Conservation (phyloP, 2,888 invertebrate genomes). For the Hydropsyche betteni region DNA sequence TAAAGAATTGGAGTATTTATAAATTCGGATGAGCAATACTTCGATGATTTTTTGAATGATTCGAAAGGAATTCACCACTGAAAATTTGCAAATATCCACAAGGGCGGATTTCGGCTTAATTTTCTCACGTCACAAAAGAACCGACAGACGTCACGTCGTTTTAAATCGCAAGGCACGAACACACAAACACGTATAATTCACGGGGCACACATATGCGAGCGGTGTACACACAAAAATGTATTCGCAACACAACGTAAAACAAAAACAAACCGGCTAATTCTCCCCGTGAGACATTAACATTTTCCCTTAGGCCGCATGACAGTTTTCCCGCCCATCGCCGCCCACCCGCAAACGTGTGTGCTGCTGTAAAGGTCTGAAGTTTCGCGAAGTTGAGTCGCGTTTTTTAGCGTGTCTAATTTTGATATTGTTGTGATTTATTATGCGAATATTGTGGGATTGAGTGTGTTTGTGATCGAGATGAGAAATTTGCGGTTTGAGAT, state of each 20-base stretch:
- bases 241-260: constrained; percentile 29
- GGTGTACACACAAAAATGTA: not conserved
- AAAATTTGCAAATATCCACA: no score
- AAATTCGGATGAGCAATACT: no score
- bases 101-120: not conserved
- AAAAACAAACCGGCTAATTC: constrained; percentile 46
- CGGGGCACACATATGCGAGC: not conserved
- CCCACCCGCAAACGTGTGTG: not conserved
- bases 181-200: not conserved
- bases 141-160: constrained; percentile 41
- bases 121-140: constrained; percentile 31
- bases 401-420: no score
- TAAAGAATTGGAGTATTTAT: no score
- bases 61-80: no score
- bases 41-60: no score
- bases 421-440: no score
- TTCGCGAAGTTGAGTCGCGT: no score
- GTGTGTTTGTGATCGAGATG: no score
- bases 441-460: no score
- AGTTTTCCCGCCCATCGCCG: not conserved
- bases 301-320: constrained; percentile 46
- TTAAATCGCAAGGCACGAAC: constrained; percentile 30
- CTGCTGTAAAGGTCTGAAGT: no score
- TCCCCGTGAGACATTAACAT: constrained; percentile 48
- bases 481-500: no score